Evolutionary conservation across 2,797 vertebrate genomes (phyloP), one percentile per base, ranked within the genome.

Genomic region (Pterois miles): DNA sequence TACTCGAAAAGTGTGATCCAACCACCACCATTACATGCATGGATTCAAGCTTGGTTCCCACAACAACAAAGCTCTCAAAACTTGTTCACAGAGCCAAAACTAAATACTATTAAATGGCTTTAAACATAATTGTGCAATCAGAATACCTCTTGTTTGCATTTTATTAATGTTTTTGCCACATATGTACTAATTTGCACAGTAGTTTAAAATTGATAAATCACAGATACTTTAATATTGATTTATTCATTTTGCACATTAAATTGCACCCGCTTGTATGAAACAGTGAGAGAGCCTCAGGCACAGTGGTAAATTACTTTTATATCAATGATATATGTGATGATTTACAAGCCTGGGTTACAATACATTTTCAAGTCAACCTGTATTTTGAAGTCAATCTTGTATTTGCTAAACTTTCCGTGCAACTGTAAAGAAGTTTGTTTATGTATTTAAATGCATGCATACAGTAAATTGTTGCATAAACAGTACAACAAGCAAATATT

Each of bases 1-100:
- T 85, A 82, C 76, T 80, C 36, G 4, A 58, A 81, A 84, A 84
- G 81, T 92, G 86, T 85, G 80, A 92, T 84, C 83, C 80, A 83
- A 80, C 86, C 79, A 84, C 84, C 85, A 86, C 65, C 75, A 74
- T 79, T 85, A 71, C 68, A 86, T 85, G 74, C 80, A 71, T 63
- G 71, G n/a, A 84, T 60, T 81, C 20, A 46, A 48, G 63, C 78
- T 58, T 63, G 38, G 50, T 23, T 71, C 78, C 18, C 43, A 64
- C 16, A 54, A 46, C 63, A 66, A 76, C 59, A 75, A 81, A 64
- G 58, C 48, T 67, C 1, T 13, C 18, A 76, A 74, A 63, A 36
- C 18, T 73, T 77, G 59, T 64, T 53, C 18, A 57, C 5, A 18
- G 10, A 63, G 40, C 60, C 36, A 56, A 50, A 65, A 57, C 66